phyloP scores from a whole-genome alignment of 2,888 invertebrate species.

The Prostheceraeus crozeri region DNA sequence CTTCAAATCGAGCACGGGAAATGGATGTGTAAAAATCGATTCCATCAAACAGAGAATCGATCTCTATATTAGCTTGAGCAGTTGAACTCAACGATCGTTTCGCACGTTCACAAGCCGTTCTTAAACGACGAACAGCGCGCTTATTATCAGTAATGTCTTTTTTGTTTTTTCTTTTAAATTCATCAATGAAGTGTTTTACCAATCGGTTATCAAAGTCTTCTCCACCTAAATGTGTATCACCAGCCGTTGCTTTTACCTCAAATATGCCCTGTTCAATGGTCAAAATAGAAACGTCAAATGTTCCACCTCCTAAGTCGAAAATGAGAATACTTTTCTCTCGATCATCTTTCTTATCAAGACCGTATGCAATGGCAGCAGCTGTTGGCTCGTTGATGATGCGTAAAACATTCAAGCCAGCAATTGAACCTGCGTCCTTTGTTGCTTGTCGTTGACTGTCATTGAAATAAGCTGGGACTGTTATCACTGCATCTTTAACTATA shows the following conservation, averaged over 20 bases:
- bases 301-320: slow-evolving; percentile 58
- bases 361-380: slow-evolving; percentile 60
- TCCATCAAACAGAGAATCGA: slow-evolving; percentile 49
- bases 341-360: slow-evolving; percentile 56
- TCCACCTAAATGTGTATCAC: slow-evolving; percentile 81
- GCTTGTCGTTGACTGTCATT: slow-evolving; percentile 57
- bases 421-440: slow-evolving; percentile 81
- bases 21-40: slow-evolving; percentile 49
- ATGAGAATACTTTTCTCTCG: slow-evolving; percentile 46
- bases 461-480: slow-evolving; percentile 57
- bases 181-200: slow-evolving; percentile 56
- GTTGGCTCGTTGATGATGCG: slow-evolving; percentile 75
- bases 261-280: slow-evolving; percentile 88
- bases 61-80: slow-evolving; percentile 48
- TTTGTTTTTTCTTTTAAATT: slow-evolving; percentile 57
- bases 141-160: slow-evolving; percentile 53
- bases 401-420: slow-evolving; percentile 74
- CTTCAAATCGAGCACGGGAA: slow-evolving; percentile 50
- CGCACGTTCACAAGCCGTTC: slow-evolving; percentile 50
- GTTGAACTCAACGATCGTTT: slow-evolving; percentile 58
- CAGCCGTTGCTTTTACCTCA: slow-evolving; percentile 53
- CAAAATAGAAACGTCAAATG: slow-evolving; percentile 86
- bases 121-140: slow-evolving; percentile 46
- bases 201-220: slow-evolving; percentile 64
- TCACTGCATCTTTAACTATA: slow-evolving; percentile 54